Base-by-base conservation (phyloP, 2,888 invertebrate genomes). In the Drepana falcataria region DNA sequence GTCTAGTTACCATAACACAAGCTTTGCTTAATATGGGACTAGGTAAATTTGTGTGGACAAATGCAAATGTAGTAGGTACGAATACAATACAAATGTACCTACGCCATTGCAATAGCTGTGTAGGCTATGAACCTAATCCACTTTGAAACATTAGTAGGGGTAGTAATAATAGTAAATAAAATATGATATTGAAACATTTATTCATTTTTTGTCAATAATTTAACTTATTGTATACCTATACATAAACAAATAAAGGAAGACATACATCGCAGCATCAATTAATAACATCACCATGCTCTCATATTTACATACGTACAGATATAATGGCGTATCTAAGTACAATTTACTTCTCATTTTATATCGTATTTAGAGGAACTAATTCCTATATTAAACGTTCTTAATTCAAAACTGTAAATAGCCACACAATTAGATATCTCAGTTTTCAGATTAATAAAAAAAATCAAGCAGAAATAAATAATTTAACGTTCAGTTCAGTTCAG, bases 191-290 rank as follows among this genome's bases (percentile, higher is more conserved):
- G 83, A 87, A 88, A 86, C 85, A 85, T 88, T 88, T 89, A 89
- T 86, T 89, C 70, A 78, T 82, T 85, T 81, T 83, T 75, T 83
- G 80, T 88, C 81, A 91, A 90, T 90, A 91, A 90, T 89, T 90
- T 90, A 91, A 87, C 86, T 88, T 87, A 88, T 67, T 65, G 66
- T 73, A 79, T 69, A 78, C 68, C 77, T 88, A 83, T 84, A 83
- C 79, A 87, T 81, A 81, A 87, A 90, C 87, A 89, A 85, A 83
- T 78, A 82, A 73, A 86, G 89, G 90, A 89, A 91, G 89, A 90
- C 89, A 68, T 82, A 86, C 74, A 73, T 75, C 66, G 64, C 68
- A 71, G 75, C 77, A 79, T 74, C 64, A 75, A 71, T 51, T 34
- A 3, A 78, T 75, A 79, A 83, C 77, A 80, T 79, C 75, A 85